phyloP scores from a whole-genome alignment of 2,888 invertebrate genomes.

The Rapana venosa region DNA sequence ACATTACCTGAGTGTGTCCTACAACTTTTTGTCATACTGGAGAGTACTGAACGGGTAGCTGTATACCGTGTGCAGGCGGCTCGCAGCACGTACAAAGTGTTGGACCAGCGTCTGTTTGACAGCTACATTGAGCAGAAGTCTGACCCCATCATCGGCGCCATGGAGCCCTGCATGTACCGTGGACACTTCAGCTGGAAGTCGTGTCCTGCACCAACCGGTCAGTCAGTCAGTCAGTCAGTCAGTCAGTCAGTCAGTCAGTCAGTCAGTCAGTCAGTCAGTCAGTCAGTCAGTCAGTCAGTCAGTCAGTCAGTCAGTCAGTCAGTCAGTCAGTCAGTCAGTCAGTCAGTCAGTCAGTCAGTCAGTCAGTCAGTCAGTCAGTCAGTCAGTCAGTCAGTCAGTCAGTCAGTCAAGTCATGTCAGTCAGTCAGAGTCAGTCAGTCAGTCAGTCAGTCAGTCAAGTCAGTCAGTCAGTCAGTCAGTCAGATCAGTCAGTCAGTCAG shows the following conservation, averaged over 20 bases:
- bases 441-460: neutral
- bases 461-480: no score
- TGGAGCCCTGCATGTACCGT: conserved; percentile 96
- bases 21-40: no score
- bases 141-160: conserved; percentile 95
- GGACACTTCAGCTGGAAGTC: conserved; percentile 92
- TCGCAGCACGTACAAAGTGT: conserved; percentile 70
- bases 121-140: conserved; percentile 88
- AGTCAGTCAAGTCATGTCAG: conserved; percentile 55
- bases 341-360: conserved; percentile 78
- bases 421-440: conserved; percentile 45
- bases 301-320: neutral
- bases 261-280: neutral
- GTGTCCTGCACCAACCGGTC: conserved; percentile 80
- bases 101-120: conserved; percentile 77
- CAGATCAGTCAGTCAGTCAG: conserved; percentile 57
- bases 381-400: neutral
- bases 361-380: neutral
- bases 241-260: neutral
- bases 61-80: conserved; percentile 64
- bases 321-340: no score
- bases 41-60: no score
- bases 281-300: conserved; percentile 54
- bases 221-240: conserved; percentile 2
- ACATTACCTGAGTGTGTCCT: no score